Evolutionary conservation across 2,888 invertebrate species (phyloP), one percentile per base, ranked within the genome.

Genomic region (Pachymerium ferrugineum): DNA sequence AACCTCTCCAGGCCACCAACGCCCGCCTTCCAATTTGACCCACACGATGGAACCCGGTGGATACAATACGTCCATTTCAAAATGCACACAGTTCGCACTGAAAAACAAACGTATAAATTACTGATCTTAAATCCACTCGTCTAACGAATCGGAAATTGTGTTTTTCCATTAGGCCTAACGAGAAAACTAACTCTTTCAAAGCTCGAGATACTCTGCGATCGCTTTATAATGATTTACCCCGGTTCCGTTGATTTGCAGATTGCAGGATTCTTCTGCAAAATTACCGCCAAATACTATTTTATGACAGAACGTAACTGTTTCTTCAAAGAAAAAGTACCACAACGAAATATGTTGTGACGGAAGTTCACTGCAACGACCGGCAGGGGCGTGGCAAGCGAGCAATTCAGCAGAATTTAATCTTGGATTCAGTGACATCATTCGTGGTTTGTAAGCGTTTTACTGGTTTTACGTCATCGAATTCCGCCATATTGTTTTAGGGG

Each of bases 1-100:
- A 68, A 75, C 75, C 72, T 75, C 73, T 35, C 75, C 75, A n/a
- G 75, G 75, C 75, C 75, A 75, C 75, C 75, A 75, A 19, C 75
- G 67, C n/a, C 75, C 75, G 16, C 75, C 75, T 30, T 72, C 70
- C 28, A 75, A 62, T 69, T 74, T 75, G 19, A 74, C 75, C 75
- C 75, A 75, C 1, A 75, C 75, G 33, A 75, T 62, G 10, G 75
- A 74, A 25, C 75, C 75, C 16, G 35, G 74, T 25, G 75, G 30
- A 67, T 75, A 74, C 35, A 16, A 28, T 35, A 29, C 25, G 19
- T 75, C 75, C 73, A 73, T 73, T 70, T 31, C 1, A 22, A 28
- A 19, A 62, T 54, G 73, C 22, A 62, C 19, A 54, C 73, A 29
- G n/a, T 62, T 30, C 14, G 70, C 16, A 54, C 30, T 2, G 47